Evolutionary conservation across 1,140 invertebrate genomes (phyloP).

Genomic region (Orchestia grillus): DNA sequence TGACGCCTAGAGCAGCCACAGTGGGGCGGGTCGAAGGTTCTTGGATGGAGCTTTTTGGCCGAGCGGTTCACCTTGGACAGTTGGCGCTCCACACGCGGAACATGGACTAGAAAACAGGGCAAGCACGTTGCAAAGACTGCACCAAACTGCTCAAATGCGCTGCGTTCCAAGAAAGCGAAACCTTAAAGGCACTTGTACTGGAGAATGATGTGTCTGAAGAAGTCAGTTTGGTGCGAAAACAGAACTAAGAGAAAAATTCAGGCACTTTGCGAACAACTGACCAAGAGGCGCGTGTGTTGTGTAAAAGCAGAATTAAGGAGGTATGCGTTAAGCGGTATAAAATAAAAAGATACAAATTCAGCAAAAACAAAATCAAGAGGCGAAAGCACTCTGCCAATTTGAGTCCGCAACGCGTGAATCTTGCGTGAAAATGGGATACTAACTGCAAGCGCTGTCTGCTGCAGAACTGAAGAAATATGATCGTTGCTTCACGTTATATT

Average conservation of each 20-base stretch:
- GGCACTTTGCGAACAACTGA: not conserved
- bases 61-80: not conserved
- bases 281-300: not conserved
- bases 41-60: not conserved
- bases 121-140: not conserved
- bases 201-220: not conserved
- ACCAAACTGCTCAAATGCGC: not conserved
- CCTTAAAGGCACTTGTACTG: not conserved
- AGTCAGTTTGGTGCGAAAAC: not conserved
- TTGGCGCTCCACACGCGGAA: not conserved
- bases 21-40: not conserved
- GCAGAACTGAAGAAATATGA: not conserved
- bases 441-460: not conserved
- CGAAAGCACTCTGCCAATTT: not conserved
- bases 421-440: not conserved
- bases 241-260: not conserved
- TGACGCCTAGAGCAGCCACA: not conserved
- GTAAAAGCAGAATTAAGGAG: not conserved
- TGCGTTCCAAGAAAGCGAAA: not conserved
- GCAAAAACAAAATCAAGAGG: not conserved
- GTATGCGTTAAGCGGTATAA: not conserved
- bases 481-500: no score
- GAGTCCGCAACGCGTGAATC: not conserved
- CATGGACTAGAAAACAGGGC: not conserved
- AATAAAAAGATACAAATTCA: not conserved